Base-by-base conservation (phyloP, 2,888 invertebrate species). In the Dynastes hyllus region DNA sequence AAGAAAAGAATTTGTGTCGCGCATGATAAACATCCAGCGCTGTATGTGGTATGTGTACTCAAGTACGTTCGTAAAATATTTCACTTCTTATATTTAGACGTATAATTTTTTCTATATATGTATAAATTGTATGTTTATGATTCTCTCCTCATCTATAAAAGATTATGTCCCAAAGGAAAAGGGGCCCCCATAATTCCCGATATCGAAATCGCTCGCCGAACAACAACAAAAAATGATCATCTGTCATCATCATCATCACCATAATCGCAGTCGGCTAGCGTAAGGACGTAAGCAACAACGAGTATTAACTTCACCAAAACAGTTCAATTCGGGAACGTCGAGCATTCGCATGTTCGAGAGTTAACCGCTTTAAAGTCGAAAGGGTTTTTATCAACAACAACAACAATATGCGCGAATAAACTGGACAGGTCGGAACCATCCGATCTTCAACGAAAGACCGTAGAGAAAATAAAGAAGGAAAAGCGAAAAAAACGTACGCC, bases 171-270 rank as follows among this genome's bases (percentile, higher is more conserved):
- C n/a, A n/a, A n/a, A n/a, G n/a, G n/a, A n/a, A n/a, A n/a, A n/a
- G n/a, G n/a, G n/a, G n/a, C n/a, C n/a, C n/a, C n/a, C n/a, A n/a
- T n/a, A n/a, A 55, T 71, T 71, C 45, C 11, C 37, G 71, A 71
- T 80, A 79, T 77, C 81, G 78, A 71, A 79, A 66, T 80, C 53
- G 65, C 58, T 61, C n/a, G n/a, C 53, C n/a, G 11, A 53, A n/a
- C n/a, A 53, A 53, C n/a, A 53, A 32, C 53, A 75, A 81, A 78
- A 78, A 80, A 79, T 27, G n/a, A 53, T 73, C 73, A 66, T 67
- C 76, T 75, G 78, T 79, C 80, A 80, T 53, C 16, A 16, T 16
- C 16, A n/a, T 16, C 16, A 53, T 53, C 53, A 53, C 22, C 22
- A 22, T 22, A 22, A 22, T 53, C 16, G 32, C 32, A 5, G 5